A percentile compares a stretch with the other conserved stretches of the same genome.
These are phyloP conservation scores for Anagrus nilaparvatae DNA, from an alignment of 1,140 invertebrate genomes.

Conservation along the genomic window DNA sequence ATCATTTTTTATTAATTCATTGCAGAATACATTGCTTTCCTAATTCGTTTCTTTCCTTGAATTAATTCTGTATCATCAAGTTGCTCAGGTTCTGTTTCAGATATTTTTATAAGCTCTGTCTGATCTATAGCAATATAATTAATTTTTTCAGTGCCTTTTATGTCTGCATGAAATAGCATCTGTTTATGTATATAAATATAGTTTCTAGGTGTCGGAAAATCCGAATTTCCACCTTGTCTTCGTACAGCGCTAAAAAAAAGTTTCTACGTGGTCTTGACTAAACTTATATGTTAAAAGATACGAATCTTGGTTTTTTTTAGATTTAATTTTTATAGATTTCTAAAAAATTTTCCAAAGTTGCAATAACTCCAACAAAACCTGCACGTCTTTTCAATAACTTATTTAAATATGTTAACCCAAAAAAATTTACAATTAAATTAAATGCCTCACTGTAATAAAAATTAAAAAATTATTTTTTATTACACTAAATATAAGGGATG, in stretches of 20 bases:
- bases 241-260: not conserved
- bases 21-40: no score
- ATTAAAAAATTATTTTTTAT: no score
- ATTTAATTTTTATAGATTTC: slow-evolving; percentile 2
- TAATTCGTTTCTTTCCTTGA: no score
- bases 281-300: slow-evolving; percentile 6
- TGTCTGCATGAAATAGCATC: not conserved
- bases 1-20: no score
- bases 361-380: slow-evolving; percentile 1
- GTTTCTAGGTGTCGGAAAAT: slow-evolving; percentile 9
- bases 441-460: no score
- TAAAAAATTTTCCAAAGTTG: not conserved
- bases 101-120: no score
- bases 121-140: no score
- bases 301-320: slow-evolving; percentile 1
- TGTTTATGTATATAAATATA: slow-evolving; percentile 3
- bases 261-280: slow-evolving; percentile 1
- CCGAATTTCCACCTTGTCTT: not conserved
- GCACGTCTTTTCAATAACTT: not conserved
- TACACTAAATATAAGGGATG: no score
- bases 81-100: no score
- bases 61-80: no score
- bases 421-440: no score
- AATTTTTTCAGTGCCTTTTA: not conserved
- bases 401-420: not conserved